Base-by-base conservation (phyloP, 2,888 invertebrate genomes). In the Platerodrilus igneus region DNA sequence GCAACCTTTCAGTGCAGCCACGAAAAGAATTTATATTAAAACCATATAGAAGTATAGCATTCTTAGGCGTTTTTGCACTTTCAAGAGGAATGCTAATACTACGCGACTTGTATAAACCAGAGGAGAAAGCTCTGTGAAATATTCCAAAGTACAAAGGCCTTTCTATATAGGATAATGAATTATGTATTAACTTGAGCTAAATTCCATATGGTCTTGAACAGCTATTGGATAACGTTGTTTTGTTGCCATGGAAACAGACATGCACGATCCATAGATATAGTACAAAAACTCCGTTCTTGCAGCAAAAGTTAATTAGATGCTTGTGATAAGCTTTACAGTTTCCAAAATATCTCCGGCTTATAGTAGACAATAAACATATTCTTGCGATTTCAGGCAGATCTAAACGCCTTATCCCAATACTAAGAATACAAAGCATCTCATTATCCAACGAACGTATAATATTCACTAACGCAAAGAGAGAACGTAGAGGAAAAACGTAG, bases 331-430 rank as follows among this genome's bases (percentile, higher is more conserved):
- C n/a, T n/a, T n/a, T n/a, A n/a, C n/a, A n/a, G n/a, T n/a, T n/a
- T n/a, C n/a, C n/a, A n/a, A n/a, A n/a, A n/a, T n/a, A n/a, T n/a
- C n/a, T n/a, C n/a, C n/a, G n/a, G n/a, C n/a, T n/a, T n/a, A n/a
- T n/a, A n/a, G n/a, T n/a, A n/a, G n/a, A 25, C 38, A 23, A 38
- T 38, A 38, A 38, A 38, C 38, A 38, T 38, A 38, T 38, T 38
- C 32, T 31, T 38, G 38, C 26, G 23, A 32, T 38, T 22, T 32
- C 17, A 21, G 11, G n/a, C n/a, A n/a, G n/a, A n/a, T n/a, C n/a
- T n/a, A n/a, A n/a, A n/a, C n/a, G n/a, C n/a, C n/a, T n/a, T n/a
- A 39, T 34, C 39, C 33, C 20, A 39, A 39, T 39, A 20, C 39
- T 27, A 26, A 10, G 39, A 39, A 39, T 39, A 39, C 39, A 39